Evolutionary conservation across 2,113 vertebrate genomes (phyloP).

Genomic region (Gymnarchus niloticus): DNA sequence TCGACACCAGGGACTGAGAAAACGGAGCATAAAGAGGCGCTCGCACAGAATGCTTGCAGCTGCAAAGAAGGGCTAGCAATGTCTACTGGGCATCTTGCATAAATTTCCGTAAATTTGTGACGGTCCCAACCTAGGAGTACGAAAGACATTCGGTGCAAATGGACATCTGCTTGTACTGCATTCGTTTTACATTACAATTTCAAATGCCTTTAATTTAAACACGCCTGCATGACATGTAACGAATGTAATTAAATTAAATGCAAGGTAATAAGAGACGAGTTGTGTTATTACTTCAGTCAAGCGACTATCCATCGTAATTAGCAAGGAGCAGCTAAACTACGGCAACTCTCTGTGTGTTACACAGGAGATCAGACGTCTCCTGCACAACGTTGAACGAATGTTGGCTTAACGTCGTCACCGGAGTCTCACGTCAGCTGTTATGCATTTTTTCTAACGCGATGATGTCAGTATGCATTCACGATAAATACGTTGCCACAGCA

Average conservation of each 20-base stretch:
- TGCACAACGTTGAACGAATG: background rate
- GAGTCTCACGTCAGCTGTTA: background rate
- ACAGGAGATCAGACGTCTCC: background rate
- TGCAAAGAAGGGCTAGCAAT: background rate
- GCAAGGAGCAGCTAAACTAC: background rate
- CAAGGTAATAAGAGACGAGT: background rate
- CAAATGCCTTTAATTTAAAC: background rate
- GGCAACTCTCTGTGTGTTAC: background rate
- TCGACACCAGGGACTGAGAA: conserved; percentile 31
- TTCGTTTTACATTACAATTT: background rate
- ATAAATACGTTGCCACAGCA: background rate
- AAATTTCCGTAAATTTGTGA: background rate
- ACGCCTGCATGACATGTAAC: background rate
- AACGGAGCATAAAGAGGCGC: conserved; percentile 22
- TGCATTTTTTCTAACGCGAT: background rate
- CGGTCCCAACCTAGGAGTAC: background rate
- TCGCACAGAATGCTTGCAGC: background rate
- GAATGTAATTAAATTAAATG: background rate
- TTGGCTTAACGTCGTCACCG: background rate
- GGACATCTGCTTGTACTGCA: background rate
- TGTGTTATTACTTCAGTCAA: background rate
- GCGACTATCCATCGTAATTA: background rate
- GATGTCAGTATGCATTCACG: background rate
- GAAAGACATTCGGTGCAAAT: background rate
- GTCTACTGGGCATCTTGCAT: background rate